Evolutionary conservation across 2,113 vertebrate genomes (phyloP).

Genomic region (Esox niger): DNA sequence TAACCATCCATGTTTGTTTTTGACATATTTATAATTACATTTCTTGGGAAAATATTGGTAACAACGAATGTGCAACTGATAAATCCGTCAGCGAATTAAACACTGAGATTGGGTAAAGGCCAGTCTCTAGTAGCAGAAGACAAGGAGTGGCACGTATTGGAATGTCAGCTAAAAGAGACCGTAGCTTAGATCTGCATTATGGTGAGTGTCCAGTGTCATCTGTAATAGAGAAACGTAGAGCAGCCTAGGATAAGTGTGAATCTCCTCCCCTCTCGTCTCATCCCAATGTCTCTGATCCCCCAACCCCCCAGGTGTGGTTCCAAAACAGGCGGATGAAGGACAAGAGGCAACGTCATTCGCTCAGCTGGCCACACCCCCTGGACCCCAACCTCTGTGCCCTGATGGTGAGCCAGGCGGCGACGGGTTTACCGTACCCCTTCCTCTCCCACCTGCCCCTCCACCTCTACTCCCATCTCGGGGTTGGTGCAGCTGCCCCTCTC

Average conservation of each 20-base stretch:
- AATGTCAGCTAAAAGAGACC: background rate
- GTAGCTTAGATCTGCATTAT: background rate
- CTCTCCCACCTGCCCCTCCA: slow-evolving; percentile 54
- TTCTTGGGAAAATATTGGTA: no score
- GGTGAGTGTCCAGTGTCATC: background rate
- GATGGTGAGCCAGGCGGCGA: slow-evolving; percentile 59
- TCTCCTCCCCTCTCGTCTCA: background rate
- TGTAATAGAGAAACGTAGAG: background rate
- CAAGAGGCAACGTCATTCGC: slow-evolving; percentile 63
- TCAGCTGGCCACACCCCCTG: slow-evolving; percentile 61
- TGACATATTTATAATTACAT: no score
- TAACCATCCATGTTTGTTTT: no score
- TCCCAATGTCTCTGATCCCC: background rate
- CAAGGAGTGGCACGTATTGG: no score
- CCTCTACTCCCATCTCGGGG: slow-evolving; percentile 58
- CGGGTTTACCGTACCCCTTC: slow-evolving; percentile 49
- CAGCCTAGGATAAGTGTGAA: background rate
- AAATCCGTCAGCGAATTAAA: no score
- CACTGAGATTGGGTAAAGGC: no score
- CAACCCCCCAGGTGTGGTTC: slow-evolving; percentile 60
- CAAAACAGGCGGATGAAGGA: slow-evolving; percentile 76
- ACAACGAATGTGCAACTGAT: no score
- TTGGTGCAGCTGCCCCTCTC: slow-evolving; percentile 25
- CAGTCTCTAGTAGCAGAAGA: no score
- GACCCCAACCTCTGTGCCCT: slow-evolving; percentile 60